phyloP scores from a whole-genome alignment of 2,888 invertebrate genomes.

The Frankliniella fusca region DNA sequence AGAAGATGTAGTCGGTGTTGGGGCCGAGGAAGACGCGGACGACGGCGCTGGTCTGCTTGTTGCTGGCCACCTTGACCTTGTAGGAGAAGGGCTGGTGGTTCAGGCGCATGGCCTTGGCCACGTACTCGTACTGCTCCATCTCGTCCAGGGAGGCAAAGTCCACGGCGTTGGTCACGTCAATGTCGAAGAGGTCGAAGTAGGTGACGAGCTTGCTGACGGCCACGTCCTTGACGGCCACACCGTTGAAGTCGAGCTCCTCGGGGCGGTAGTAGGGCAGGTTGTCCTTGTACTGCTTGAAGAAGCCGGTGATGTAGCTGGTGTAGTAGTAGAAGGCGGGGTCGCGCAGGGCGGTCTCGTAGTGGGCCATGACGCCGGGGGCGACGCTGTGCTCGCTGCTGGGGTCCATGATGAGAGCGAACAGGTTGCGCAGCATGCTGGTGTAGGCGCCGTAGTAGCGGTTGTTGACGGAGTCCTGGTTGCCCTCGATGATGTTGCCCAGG shows the following conservation, averaged over 20 bases:
- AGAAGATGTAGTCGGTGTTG: slow-evolving; percentile 61
- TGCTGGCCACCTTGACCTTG: slow-evolving; percentile 54
- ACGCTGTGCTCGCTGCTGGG: slow-evolving; percentile 45
- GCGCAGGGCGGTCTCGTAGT: slow-evolving; percentile 61
- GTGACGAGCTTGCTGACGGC: slow-evolving; percentile 62
- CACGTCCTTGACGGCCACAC: slow-evolving; percentile 60
- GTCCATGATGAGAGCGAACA: slow-evolving; percentile 48
- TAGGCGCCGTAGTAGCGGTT: slow-evolving; percentile 55
- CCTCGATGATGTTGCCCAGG: slow-evolving; percentile 62
- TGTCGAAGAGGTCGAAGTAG: slow-evolving; percentile 63
- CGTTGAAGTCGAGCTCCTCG: slow-evolving; percentile 57
- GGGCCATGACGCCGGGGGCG: slow-evolving; percentile 59
- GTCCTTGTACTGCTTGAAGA: slow-evolving; percentile 56
- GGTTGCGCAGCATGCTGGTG: slow-evolving; percentile 54
- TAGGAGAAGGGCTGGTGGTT: slow-evolving; percentile 62
- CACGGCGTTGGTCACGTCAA: slow-evolving; percentile 61
- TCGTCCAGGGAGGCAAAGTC: slow-evolving; percentile 41
- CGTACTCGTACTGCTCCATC: slow-evolving; percentile 37
- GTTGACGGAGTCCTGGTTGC: slow-evolving; percentile 60
- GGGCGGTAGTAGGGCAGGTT: slow-evolving; percentile 58
- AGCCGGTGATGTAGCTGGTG: slow-evolving; percentile 57
- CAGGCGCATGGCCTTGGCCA: slow-evolving; percentile 58
- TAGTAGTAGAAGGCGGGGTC: slow-evolving; percentile 68
- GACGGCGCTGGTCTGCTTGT: slow-evolving; percentile 56
- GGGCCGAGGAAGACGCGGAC: slow-evolving; percentile 67